Percentiles rank a stretch among this genome's conserved stretches.
Evolutionary conservation across 2,888 invertebrate genomes (phyloP).

Genomic region (Lampropteryx suffumata): DNA sequence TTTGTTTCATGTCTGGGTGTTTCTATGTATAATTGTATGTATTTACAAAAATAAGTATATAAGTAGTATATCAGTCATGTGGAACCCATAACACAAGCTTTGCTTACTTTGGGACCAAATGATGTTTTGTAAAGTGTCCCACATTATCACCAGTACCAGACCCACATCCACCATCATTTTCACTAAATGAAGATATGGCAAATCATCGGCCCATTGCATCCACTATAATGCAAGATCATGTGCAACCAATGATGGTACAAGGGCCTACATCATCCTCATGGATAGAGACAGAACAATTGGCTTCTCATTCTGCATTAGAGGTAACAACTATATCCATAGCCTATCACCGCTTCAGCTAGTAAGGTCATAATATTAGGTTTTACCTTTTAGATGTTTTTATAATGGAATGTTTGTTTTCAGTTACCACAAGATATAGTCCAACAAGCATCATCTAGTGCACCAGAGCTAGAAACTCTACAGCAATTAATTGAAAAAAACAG

Average conservation of each 20-base stretch:
- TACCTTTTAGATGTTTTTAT: not conserved
- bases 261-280: not conserved
- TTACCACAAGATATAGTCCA: not conserved
- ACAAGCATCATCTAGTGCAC: not conserved
- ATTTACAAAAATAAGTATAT: too few species aligned
- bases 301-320: not conserved
- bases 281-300: not conserved
- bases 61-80: too few species aligned
- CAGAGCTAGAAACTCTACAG: not conserved
- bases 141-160: not conserved
- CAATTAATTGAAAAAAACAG: not conserved
- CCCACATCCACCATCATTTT: slow-evolving; percentile 1
- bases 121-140: too few species aligned
- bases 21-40: too few species aligned
- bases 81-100: too few species aligned
- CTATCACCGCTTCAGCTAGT: not conserved
- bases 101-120: too few species aligned
- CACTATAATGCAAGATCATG: not conserved
- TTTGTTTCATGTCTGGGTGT: too few species aligned
- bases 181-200: not conserved
- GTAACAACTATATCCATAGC: not conserved
- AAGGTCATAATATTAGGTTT: too few species aligned
- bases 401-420: not conserved
- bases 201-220: not conserved
- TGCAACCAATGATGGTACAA: not conserved